Evolutionary conservation across 2,113 vertebrate genomes (phyloP), one percentile per base, ranked within the genome.

Genomic region (Cygnus buccinator): DNA sequence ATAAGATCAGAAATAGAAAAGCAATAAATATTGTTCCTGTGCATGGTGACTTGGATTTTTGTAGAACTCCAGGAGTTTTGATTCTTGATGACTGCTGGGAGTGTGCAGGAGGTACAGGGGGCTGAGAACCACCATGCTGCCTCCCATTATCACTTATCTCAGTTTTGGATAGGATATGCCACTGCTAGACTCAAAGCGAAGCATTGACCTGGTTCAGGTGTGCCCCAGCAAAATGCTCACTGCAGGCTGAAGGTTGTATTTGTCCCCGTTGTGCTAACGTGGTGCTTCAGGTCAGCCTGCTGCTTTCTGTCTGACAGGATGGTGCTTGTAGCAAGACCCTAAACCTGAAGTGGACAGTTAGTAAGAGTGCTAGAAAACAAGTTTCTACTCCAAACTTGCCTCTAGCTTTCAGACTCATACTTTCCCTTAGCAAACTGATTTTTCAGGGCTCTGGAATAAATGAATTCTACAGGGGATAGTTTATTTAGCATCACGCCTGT

Each of bases 51-150:
- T 91, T 66, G 62, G 29, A 58, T 93, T 78, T 77, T 46, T 5
- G 21, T 84, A 65, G 19, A 61, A 84, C 20, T 20, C 20, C 18
- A 81, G 44, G n/a, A 20, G 12, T 16, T 62, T 43, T 11, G 43
- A 13, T 72, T 84, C 52, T 68, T 48, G 37, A 55, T 35, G 71
- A 31, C 23, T 77, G 59, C 50, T 44, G 37, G 44, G 68, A 58
- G 48, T 4, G 0, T 39, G 14, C 39, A 22, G 43, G 43, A 72
- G 18, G n/a, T 39, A 54, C 0, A 0, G 23, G 8, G 33, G 10
- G 71, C 46, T 72, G 75, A 54, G 62, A 46, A 54, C 22, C 52
- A 37, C 12, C n/a, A 68, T 31, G 3, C 0, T 0, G 41, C 22
- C 58, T 67, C 3, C 50, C 7, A 2, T 23, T 61, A 48, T 26